phyloP scores from a whole-genome alignment of 1,140 invertebrate species.

The Dendrolimus punctatus region DNA sequence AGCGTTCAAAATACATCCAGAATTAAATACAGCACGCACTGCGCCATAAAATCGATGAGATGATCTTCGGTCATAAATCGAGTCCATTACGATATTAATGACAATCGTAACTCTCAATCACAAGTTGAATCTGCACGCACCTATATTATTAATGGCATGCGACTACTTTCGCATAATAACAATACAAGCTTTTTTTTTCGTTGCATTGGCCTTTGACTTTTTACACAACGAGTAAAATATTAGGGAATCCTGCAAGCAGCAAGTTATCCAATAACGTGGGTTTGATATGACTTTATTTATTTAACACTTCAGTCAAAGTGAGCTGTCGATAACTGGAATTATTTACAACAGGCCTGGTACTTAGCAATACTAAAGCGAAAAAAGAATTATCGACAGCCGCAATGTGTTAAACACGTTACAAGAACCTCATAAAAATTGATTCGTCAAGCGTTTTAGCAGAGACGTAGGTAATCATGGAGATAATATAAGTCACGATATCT shows the following conservation, averaged over 20 bases:
- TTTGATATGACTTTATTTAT: too few relatives aligned
- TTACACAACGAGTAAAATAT: too few relatives aligned
- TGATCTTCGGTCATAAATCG: constrained; percentile 46
- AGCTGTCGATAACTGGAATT: too few relatives aligned
- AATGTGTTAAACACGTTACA: constrained; percentile 3
- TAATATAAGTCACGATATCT: constrained; percentile 10
- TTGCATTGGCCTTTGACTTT: too few relatives aligned
- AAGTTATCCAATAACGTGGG: too few relatives aligned
- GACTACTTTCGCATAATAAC: constrained; percentile 12
- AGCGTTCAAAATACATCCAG: constrained; percentile 22
- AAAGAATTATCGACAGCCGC: too few relatives aligned
- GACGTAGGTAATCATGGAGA: constrained; percentile 9
- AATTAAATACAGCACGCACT: constrained; percentile 29
- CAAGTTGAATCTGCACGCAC: constrained; percentile 29
- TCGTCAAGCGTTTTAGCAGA: constrained; percentile 20
- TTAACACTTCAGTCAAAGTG: too few relatives aligned
- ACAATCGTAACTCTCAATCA: constrained; percentile 50
- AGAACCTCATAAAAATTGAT: constrained; percentile 13
- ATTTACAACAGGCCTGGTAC: too few relatives aligned
- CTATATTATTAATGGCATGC: constrained; percentile 17
- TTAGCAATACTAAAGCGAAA: too few relatives aligned
- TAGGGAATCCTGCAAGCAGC: too few relatives aligned
- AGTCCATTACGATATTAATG: constrained; percentile 50
- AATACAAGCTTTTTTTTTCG: constrained; percentile 7
- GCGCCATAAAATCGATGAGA: constrained; percentile 33